These are phyloP conservation scores for Typhlichthys eigenmanni DNA, from an alignment of 2,797 vertebrate species.

Conservation along the genomic window DNA sequence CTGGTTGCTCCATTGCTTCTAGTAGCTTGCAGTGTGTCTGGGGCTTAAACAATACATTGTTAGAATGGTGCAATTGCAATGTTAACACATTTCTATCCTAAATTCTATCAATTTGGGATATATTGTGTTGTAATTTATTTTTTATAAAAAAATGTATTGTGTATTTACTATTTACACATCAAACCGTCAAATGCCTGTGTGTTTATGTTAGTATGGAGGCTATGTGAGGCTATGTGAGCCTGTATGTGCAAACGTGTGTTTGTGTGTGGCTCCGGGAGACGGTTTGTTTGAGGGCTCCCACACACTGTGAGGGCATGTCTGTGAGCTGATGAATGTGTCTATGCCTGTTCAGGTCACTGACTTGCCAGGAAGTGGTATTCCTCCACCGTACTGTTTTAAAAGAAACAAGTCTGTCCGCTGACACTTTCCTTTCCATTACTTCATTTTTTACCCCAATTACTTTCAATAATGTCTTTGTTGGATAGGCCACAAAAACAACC, in stretches of 20 bases:
- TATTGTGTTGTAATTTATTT: too few species aligned
- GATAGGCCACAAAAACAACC: not conserved
- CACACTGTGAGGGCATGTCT: constrained; percentile 67
- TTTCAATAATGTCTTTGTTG: not conserved
- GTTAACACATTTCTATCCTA: too few species aligned
- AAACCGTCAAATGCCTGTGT: not conserved
- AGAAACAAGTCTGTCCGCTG: not conserved
- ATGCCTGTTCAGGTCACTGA: constrained; percentile 44
- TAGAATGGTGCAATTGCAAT: too few species aligned
- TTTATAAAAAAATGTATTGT: too few species aligned
- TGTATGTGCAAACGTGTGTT: too few species aligned
- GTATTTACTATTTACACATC: too few species aligned
- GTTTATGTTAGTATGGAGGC: constrained; percentile 34
- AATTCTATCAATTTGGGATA: too few species aligned
- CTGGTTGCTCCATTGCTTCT: too few species aligned
- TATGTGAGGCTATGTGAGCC: constrained; percentile 6
- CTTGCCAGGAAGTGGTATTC: constrained; percentile 16
- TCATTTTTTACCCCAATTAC: not conserved
- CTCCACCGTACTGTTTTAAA: constrained; percentile 1
- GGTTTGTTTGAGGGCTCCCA: constrained; percentile 67
- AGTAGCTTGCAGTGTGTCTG: too few species aligned
- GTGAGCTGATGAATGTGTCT: constrained; percentile 60
- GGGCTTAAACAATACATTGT: too few species aligned
- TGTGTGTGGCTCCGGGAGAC: constrained; percentile 11
- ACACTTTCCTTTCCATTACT: not conserved